Conservation (phyloP, 1,140 invertebrate species). For the Orius insidiosus region DNA sequence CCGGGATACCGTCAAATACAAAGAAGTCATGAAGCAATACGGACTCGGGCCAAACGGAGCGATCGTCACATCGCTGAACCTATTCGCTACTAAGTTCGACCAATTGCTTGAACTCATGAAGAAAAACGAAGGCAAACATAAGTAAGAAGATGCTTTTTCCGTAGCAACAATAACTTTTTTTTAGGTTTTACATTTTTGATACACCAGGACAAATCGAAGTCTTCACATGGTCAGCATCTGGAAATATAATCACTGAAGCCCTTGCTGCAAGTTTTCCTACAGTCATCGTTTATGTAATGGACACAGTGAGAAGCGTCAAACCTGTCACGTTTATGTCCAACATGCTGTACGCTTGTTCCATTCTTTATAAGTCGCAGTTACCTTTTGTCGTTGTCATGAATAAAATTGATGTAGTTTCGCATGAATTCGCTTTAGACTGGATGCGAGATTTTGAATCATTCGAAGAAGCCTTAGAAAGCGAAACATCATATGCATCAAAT, state of each 20-base stretch:
- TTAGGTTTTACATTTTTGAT: constrained; percentile 69
- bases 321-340: constrained; percentile 99
- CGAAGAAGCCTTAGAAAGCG: constrained; percentile 71
- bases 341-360: constrained; percentile 99
- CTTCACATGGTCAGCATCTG: constrained; percentile 98
- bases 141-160: constrained; percentile 24
- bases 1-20: constrained; percentile 94
- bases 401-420: constrained; percentile 85
- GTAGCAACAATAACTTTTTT: no score
- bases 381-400: constrained; percentile 95
- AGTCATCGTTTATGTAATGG: constrained; percentile 88
- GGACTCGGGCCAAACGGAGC: constrained; percentile 89
- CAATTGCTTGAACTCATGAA: constrained; percentile 71
- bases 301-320: constrained; percentile 74
- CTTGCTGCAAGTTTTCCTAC: constrained; percentile 87
- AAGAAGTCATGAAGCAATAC: constrained; percentile 98
- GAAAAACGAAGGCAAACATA: constrained; percentile 50
- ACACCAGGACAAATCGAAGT: constrained; percentile 99
- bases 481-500: constrained; percentile 73
- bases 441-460: constrained; percentile 93
- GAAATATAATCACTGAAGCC: constrained; percentile 89
- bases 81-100: constrained; percentile 94
- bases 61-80: constrained; percentile 92
- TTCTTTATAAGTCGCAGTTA: constrained; percentile 92
- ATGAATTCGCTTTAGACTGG: constrained; percentile 85